Conservation (phyloP, 2,888 invertebrate genomes). For the Lasioglossum marginatum region DNA sequence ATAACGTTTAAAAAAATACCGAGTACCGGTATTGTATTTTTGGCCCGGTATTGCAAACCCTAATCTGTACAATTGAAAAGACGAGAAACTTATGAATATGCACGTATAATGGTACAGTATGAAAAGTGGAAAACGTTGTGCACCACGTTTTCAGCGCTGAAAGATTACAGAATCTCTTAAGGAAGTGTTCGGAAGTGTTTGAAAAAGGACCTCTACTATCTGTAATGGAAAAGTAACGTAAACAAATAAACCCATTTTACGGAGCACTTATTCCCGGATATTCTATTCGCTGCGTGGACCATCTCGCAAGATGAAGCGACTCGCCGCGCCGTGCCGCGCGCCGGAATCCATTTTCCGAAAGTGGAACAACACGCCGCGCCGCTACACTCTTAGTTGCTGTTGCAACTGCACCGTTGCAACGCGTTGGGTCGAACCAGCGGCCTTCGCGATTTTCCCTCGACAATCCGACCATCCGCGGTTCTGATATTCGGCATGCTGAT, state of each 20-base stretch:
- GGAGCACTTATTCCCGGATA: constrained; percentile 20
- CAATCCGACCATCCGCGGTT: not conserved
- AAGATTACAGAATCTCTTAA: not conserved
- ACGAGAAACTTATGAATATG: too few relatives aligned
- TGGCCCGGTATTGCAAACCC: too few relatives aligned
- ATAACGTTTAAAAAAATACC: too few relatives aligned
- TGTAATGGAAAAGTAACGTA: constrained; percentile 8
- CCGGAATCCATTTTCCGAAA: constrained; percentile 34
- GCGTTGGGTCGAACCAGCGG: constrained; percentile 4
- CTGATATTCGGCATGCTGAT: constrained; percentile 17
- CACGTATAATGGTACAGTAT: too few relatives aligned
- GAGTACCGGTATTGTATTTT: too few relatives aligned
- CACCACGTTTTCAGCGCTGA: not conserved
- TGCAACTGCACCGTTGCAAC: constrained; percentile 24
- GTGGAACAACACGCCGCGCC: constrained; percentile 21
- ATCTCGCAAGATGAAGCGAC: constrained; percentile 26
- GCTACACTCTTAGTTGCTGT: constrained; percentile 11
- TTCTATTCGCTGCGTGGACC: constrained; percentile 12
- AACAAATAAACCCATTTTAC: constrained; percentile 9
- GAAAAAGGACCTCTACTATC: not conserved
- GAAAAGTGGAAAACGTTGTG: not conserved
- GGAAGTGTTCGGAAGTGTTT: not conserved
- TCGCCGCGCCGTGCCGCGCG: not conserved
- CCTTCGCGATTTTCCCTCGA: not conserved
- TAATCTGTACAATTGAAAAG: not conserved